Percentiles rank a stretch among this genome's conserved stretches.
Evolutionary conservation across 2,888 invertebrate species (phyloP).

Genomic region (Chymomyza procnemis): DNA sequence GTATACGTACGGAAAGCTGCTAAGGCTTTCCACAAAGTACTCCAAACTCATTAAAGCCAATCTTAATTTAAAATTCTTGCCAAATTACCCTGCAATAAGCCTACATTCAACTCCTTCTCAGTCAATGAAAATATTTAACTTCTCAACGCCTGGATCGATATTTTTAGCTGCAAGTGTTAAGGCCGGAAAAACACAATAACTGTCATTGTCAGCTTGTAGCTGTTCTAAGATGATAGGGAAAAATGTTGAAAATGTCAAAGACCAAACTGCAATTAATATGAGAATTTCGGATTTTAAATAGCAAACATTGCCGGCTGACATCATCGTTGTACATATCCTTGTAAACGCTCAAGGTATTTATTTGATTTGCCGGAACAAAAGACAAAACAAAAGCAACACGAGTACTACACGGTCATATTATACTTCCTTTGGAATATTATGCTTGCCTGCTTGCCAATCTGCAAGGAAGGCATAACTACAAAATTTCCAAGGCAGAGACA

Average conservation of each 20-base stretch:
- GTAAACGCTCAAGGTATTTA: slow-evolving; percentile 30
- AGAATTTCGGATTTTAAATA: slow-evolving; percentile 26
- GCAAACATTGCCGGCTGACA: slow-evolving; percentile 1
- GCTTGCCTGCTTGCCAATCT: not conserved
- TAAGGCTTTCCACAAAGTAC: no score
- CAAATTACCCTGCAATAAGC: not conserved
- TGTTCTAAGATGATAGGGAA: not conserved
- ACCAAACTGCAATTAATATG: slow-evolving; percentile 52
- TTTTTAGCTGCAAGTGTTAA: not conserved
- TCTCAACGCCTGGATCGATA: not conserved
- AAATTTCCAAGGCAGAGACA: not conserved
- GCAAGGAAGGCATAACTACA: not conserved
- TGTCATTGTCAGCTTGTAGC: not conserved
- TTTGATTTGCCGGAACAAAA: slow-evolving; percentile 27
- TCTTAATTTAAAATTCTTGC: not conserved
- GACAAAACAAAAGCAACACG: slow-evolving; percentile 4
- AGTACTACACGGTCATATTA: not conserved
- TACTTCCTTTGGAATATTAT: not conserved
- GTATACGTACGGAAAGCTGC: no score
- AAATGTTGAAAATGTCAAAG: slow-evolving; percentile 24
- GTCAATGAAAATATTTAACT: not conserved
- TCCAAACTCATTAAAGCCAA: no score
- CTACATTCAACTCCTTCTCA: not conserved
- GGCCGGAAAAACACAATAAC: not conserved
- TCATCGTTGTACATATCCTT: slow-evolving; percentile 4